Percentiles rank a stretch among this genome's conserved stretches.
Evolutionary conservation across 2,888 invertebrate species (phyloP).

Genomic region (Penaeus monodon): DNA sequence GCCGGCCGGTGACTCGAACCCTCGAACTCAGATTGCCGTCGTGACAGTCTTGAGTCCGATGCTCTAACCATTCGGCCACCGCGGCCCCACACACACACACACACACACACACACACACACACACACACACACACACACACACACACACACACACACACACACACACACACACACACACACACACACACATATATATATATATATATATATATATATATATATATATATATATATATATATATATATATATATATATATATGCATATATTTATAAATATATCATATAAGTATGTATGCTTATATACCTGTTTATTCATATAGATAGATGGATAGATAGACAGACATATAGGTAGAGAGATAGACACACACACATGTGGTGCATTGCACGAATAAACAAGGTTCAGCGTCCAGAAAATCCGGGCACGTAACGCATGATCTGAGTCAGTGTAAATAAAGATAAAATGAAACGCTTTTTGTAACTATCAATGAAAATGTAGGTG

Average conservation of each 20-base stretch:
- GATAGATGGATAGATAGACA: not conserved
- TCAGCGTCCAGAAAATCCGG: no score
- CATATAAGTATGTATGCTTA: not conserved
- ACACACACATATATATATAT: conserved; percentile 2
- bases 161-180: not conserved
- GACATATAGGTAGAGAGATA: not conserved
- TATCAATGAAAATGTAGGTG: no score
- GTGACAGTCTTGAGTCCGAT: no score
- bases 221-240: not conserved
- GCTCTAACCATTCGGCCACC: no score
- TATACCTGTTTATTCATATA: not conserved
- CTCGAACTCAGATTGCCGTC: no score
- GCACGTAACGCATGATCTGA: no score
- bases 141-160: not conserved
- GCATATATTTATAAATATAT: conserved; percentile 3
- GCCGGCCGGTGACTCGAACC: no score
- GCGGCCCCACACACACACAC: no score
- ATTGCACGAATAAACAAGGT: no score
- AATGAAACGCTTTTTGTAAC: no score
- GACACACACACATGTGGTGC: not conserved
- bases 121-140: not conserved
- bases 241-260: not conserved
- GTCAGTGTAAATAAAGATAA: no score
- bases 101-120: not conserved
- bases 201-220: not conserved